These are phyloP conservation scores for Plebejus melissa DNA, from an alignment of 2,888 invertebrate genomes.

Conservation along the genomic window DNA sequence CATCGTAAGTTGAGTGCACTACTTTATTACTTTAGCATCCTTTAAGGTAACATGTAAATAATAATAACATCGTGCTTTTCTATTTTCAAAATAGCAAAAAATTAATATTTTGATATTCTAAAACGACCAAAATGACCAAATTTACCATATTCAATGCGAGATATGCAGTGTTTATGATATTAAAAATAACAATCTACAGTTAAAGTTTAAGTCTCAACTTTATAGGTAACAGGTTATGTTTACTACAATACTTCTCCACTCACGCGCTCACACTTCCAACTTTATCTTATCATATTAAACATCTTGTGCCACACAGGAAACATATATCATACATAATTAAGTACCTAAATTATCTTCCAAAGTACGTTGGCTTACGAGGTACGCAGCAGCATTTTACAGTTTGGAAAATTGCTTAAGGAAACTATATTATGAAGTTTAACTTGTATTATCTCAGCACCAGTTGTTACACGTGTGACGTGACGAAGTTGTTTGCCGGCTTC, in stretches of 20 bases:
- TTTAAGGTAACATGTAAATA: neutral
- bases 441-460: conserved; percentile 16
- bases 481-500: conserved; percentile 3
- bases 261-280: conserved; percentile 3
- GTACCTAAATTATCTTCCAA: conserved; percentile 17
- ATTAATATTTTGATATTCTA: neutral
- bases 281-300: neutral
- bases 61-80: neutral
- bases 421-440: conserved; percentile 22
- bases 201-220: neutral
- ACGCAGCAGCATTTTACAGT: conserved; percentile 23
- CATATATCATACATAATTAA: conserved; percentile 25
- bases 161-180: neutral
- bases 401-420: conserved; percentile 23
- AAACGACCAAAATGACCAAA: neutral
- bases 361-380: conserved; percentile 15
- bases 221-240: conserved; percentile 2
- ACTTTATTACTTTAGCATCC: conserved; percentile 7
- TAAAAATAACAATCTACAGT: neutral
- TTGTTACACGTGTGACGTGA: conserved; percentile 5
- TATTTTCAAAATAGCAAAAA: neutral
- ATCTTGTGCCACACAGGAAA: neutral
- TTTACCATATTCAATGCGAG: neutral
- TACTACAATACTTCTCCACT: neutral
- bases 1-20: conserved; percentile 28